phyloP scores from a whole-genome alignment of 2,797 vertebrate genomes.

The Thunnus albacares region DNA sequence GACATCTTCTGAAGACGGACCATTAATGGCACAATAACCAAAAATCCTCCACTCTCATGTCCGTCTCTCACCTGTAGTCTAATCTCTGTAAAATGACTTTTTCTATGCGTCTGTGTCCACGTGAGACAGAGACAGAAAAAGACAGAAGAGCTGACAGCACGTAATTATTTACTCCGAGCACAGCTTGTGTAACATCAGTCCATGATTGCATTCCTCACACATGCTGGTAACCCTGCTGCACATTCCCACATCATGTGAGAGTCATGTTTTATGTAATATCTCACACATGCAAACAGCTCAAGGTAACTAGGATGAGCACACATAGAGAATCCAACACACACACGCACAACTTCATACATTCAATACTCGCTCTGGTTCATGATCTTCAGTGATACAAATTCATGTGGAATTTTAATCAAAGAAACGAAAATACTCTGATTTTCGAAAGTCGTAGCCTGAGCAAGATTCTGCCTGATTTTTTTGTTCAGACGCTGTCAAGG shows the following conservation, averaged over 20 bases:
- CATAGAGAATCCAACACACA: not conserved
- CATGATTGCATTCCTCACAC: conserved; percentile 48
- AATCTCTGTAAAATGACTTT: conserved; percentile 9
- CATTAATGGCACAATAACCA: not conserved
- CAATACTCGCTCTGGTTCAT: conserved; percentile 9
- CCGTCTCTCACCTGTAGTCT: not conserved
- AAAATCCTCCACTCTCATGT: not conserved
- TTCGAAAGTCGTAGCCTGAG: too few species aligned
- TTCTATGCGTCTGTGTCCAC: conserved; percentile 6
- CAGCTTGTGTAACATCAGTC: conserved; percentile 65
- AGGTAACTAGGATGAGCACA: conserved; percentile 51
- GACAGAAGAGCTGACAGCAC: conserved; percentile 31
- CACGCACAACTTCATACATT: not conserved
- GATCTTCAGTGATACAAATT: conserved; percentile 12
- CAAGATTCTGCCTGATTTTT: not conserved
- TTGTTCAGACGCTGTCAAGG: not conserved
- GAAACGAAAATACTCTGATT: not conserved
- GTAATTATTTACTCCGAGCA: conserved; percentile 29
- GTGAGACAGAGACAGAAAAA: not conserved
- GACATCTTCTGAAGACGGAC: not conserved
- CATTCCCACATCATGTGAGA: conserved; percentile 68
- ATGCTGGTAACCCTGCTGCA: conserved; percentile 44
- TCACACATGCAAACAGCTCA: conserved; percentile 54
- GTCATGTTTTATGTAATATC: conserved; percentile 74
- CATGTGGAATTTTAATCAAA: not conserved